Evolutionary conservation across 1,140 invertebrate genomes (phyloP).

Genomic region (Solenopsis invicta): DNA sequence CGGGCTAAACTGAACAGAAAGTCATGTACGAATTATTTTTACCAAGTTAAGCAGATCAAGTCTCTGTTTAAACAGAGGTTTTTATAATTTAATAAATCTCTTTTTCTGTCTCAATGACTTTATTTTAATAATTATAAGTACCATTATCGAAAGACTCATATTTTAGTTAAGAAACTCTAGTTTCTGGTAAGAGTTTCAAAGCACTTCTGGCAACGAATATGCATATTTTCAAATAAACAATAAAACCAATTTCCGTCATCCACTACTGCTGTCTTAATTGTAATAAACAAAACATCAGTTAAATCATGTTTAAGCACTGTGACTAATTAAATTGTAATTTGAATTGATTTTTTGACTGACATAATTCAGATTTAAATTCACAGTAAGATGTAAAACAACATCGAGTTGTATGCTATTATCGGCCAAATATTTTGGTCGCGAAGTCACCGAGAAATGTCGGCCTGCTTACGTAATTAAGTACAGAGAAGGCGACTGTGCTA

Average conservation of each 20-base stretch:
- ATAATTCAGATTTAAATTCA: background rate
- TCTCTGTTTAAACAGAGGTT: too few species aligned
- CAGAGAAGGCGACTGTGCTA: conserved; percentile 55
- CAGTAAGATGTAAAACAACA: conserved; percentile 4
- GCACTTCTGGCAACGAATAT: background rate
- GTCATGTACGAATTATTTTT: background rate
- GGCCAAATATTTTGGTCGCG: conserved; percentile 67
- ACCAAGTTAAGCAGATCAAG: background rate
- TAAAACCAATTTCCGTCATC: background rate
- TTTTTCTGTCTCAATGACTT: conserved; percentile 9
- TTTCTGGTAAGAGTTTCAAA: background rate
- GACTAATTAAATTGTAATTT: conserved; percentile 34
- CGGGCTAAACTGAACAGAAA: too few species aligned
- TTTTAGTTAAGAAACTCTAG: conserved; percentile 4
- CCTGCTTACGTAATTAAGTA: conserved; percentile 73
- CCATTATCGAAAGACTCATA: background rate
- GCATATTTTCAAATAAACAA: background rate
- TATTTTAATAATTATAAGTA: background rate
- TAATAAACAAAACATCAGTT: background rate
- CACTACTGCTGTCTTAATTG: background rate
- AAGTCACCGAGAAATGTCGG: conserved; percentile 47
- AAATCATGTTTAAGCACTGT: conserved; percentile 4
- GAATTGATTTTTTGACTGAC: background rate
- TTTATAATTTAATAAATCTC: conserved; percentile 12
- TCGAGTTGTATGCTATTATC: conserved; percentile 57